Evolutionary conservation across 2,888 invertebrate species (phyloP), one percentile per base, ranked within the genome.

Genomic region (Nephrotoma guestfalica): DNA sequence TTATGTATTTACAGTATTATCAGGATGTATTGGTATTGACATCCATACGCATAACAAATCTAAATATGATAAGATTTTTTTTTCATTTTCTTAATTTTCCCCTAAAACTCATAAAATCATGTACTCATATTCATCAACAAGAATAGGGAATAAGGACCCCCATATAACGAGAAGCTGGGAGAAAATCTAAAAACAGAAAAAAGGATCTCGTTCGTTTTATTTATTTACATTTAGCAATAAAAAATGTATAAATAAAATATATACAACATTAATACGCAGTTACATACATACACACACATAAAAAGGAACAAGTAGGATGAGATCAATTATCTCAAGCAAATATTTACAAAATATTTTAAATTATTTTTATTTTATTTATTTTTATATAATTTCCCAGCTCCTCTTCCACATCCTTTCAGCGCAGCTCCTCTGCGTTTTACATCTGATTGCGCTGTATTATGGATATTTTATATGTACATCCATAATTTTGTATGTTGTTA

Each of bases 301-400:
- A 71, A 71, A 84, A 84, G 42, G 42, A 84, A 84, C n/a, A 42
- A 42, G 84, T 86, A 47, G 86, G 83, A 86, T 86, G 86, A 83
- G 86, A 86, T 86, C 86, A 86, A 86, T 86, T 86, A 86, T 86
- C 86, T 86, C 85, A 87, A 86, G 86, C 87, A 47, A 86, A 71
- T 85, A 86, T 43, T 86, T 86, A 85, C n/a, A 5, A 86, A 30
- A 85, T 86, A 45, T 86, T 86, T 84, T 71, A 71, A 71, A 71
- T 71, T 71, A 71, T 71, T 71, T 71, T 71, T 71, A 71, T 86
- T 18, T 57, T 43, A 84, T 89, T 90, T 86, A 71, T 71, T 71
- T 71, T 71, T 71, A 71, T 71, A 71, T 30, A 71, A 71, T 71
- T 71, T 71, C 11, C 71, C 30, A 71, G 71, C 18, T 71, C 30